Evolutionary conservation across 1,140 invertebrate species (phyloP).

Genomic region (Lordiphosa mommai): DNA sequence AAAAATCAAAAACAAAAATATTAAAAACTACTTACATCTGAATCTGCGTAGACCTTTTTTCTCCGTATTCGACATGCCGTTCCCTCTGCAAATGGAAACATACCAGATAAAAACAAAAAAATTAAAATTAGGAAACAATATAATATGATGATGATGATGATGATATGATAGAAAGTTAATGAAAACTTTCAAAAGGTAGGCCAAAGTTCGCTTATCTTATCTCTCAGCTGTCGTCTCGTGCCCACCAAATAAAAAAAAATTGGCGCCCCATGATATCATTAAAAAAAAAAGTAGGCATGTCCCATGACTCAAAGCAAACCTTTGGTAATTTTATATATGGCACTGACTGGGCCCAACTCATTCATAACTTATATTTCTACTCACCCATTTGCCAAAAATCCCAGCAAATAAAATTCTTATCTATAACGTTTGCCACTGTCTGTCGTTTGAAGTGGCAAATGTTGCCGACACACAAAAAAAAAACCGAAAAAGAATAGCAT

Average conservation of each 20-base stretch:
- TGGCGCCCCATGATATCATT: constrained; percentile 2
- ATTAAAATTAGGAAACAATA: constrained; percentile 37
- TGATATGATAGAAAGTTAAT: constrained; percentile 34
- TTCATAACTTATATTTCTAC: constrained; percentile 24
- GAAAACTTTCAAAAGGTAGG: constrained; percentile 18
- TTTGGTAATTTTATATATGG: constrained; percentile 24
- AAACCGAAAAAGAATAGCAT: constrained; percentile 3
- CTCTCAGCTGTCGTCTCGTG: constrained; percentile 31
- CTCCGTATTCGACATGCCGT: constrained; percentile 66
- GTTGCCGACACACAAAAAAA: constrained; percentile 13
- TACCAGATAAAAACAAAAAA: constrained; percentile 15
- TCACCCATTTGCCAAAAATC: constrained; percentile 2
- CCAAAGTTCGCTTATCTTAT: constrained; percentile 16
- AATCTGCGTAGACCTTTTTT: constrained; percentile 56
- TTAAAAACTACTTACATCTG: constrained; percentile 59
- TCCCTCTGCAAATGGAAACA: constrained; percentile 38
- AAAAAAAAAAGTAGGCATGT: constrained; percentile 7
- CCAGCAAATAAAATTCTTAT: not conserved
- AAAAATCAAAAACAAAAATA: constrained; percentile 11
- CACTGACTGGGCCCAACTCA: constrained; percentile 21
- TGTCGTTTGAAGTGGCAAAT: constrained; percentile 27
- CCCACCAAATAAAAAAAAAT: too few relatives aligned
- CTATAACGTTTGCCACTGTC: constrained; percentile 11
- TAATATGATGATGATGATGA: constrained; percentile 13
- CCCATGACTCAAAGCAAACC: constrained; percentile 38